Evolutionary conservation across 92 coral and sea anemone species (phyloP), one percentile per base, ranked within the genome.

Genomic region (Pocillopora grandis): DNA sequence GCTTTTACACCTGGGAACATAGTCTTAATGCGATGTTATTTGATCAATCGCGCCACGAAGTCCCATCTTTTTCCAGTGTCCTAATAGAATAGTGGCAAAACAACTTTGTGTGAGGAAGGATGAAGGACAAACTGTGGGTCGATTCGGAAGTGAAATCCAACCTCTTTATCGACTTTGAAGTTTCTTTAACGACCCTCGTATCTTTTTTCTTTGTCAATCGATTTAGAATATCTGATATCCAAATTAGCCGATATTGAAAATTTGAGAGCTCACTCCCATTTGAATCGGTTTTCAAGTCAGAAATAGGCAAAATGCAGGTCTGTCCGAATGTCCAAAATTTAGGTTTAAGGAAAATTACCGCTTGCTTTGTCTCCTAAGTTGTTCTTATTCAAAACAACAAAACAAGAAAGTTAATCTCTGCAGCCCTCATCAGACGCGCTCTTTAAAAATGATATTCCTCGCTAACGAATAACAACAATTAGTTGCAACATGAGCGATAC

Each of bases 241-340:
- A 83, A 62, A 83, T 83, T 83, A 83, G 73, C 80, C 73, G 80
- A 83, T 64, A 73, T 55, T 74, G 86, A 83, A 72, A 83, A 83
- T 79, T 83, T 81, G 69, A 81, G 77, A 81, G 85, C 60, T 59
- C 74, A 42, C 52, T 31, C 68, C 72, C 57, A 62, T 80, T 70
- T 56, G 52, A 12, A 55, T 35, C 27, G 66, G 74, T 83, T 83
- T 75, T 71, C 42, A 56, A 58, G 19, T 71, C 31, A 19, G 68
- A 81, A 81, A 80, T 58, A 36, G 20, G 37, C 52, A 42, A 56
- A 70, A 57, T 23, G 42, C 68, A 49, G 11, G 56, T 55, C 17
- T 17, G 13, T 69, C 33, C 42, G 35, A 56, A 62, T 62, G 27
- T 52, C 36, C 20, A 27, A 19, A 5, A 62, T 9, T 7, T 42